Conservation (phyloP, 2,113 vertebrate genomes). For the Chionis minor region DNA sequence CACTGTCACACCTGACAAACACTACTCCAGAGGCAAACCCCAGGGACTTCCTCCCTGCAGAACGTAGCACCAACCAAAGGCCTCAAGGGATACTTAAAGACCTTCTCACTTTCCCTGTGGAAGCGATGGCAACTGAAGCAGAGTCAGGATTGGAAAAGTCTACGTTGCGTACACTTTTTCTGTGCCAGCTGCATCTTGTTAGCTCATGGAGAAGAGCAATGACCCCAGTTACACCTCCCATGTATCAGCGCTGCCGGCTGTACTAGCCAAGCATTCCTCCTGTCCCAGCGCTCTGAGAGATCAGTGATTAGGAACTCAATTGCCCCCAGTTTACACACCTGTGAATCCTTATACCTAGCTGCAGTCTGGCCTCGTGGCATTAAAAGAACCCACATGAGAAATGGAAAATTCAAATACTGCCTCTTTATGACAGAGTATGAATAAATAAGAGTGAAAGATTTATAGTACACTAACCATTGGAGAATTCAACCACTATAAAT, state of each 20-base stretch:
- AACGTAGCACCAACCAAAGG: neutral
- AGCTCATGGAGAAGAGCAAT: neutral
- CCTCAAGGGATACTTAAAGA: neutral
- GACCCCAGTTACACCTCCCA: neutral
- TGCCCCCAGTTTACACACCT: neutral
- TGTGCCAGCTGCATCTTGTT: neutral
- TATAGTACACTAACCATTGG: neutral
- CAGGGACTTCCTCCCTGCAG: neutral
- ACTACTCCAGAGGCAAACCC: neutral
- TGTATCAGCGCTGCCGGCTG: neutral
- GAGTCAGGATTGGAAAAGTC: neutral
- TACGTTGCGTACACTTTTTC: neutral
- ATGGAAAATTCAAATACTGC: neutral
- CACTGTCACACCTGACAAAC: neutral
- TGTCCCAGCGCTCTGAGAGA: neutral
- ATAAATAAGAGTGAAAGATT: constrained; percentile 38
- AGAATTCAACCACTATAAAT: constrained; percentile 33
- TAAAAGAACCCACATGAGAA: neutral
- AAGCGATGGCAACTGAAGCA: neutral
- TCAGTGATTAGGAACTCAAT: neutral
- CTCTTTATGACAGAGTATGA: neutral
- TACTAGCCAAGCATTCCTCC: neutral
- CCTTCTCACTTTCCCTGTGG: neutral
- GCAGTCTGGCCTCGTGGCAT: neutral
- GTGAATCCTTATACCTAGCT: neutral